Evolutionary conservation across 2,888 invertebrate genomes (phyloP), one percentile per base, ranked within the genome.

Genomic region (Chrysodeixis includens): DNA sequence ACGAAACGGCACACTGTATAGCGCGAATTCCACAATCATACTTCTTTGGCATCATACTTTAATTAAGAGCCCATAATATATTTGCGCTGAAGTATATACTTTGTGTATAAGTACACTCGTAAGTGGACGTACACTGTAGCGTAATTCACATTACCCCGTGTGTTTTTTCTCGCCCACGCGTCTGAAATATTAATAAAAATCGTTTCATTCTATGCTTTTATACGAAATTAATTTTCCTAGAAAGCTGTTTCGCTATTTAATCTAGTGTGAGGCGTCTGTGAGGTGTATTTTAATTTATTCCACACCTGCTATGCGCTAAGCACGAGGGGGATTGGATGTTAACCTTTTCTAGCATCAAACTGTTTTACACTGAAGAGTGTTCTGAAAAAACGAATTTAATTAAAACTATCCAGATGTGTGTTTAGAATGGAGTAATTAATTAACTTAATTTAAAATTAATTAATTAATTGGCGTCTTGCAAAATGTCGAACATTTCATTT

Each of bases 141-240:
- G 1, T 35, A 35, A 35, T 12, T 35, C 7, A 14, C 40, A 6
- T 40, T 2, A 40, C 40, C 7, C n/a, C 40, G 12, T 12, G 35
- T 35, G 35, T 40, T 3, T n/a, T 40, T 26, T 26, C 2, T 6
- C 2, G 2, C 3, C n/a, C n/a, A 40, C 40, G n/a, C 40, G n/a
- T 40, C 40, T n/a, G 6, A n/a, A n/a, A 40, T 40, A n/a, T 40
- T 5, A 6, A 14, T 40, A n/a, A 40, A 40, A 40, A n/a, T n/a
- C 40, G n/a, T 5, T n/a, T 3, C 4, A 40, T n/a, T n/a, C n/a
- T 1, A 40, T n/a, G n/a, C n/a, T 40, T 40, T 40, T 40, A 5
- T 40, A n/a, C n/a, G 6, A 40, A 20, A 20, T 20, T 60, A 51
- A 30, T 69, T 57, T 69, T 61, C 46, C 63, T 44, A n/a, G n/a